Evolutionary conservation across 2,797 vertebrate species (phyloP), one percentile per base, ranked within the genome.

Genomic region (Spea hammondii): DNA sequence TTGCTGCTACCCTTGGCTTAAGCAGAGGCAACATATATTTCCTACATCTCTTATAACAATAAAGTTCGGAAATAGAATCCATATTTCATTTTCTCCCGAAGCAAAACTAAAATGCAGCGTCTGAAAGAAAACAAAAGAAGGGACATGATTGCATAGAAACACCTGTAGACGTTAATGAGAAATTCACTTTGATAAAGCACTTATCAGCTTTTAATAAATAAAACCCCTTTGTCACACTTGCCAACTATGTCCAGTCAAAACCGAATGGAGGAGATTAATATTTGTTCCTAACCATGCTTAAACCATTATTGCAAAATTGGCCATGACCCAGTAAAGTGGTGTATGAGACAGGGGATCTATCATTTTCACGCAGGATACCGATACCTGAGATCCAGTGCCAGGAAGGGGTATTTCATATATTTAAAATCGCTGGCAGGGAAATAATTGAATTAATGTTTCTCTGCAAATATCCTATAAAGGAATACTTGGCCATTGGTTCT

Each of bases 231-330:
- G n/a, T 65, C 55, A 51, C 13, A 46, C 17, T 51, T 65, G 62
- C 17, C 49, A 75, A 66, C 49, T 59, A n/a, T 10, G 46, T 69
- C 46, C 54, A 69, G 51, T 12, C 14, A 65, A 67, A 32, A 32
- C 32, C 32, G n/a, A 14, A 17, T 55, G 12, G 12, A 47, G 4
- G 8, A 69, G 64, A 55, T 59, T 44, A 50, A 69, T 59, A 59
- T 6, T 59, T 6, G 5, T n/a, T 6, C n/a, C 12, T 60, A 11
- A 11, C 57, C 8, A 48, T 51, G 48, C 49, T 62, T 14, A 68
- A 70, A 59, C 46, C n/a, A 69, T 60, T 48, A 69, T 47, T 12
- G 46, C 9, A 59, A 48, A 55, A 67, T 45, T 68, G 65, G n/a
- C 74, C 9, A 47, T 8, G 11, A 7, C 11, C 53, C 51, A 59